Base-by-base conservation (phyloP, 2,888 invertebrate genomes). In the Caenorhabditis sulstoni region DNA sequence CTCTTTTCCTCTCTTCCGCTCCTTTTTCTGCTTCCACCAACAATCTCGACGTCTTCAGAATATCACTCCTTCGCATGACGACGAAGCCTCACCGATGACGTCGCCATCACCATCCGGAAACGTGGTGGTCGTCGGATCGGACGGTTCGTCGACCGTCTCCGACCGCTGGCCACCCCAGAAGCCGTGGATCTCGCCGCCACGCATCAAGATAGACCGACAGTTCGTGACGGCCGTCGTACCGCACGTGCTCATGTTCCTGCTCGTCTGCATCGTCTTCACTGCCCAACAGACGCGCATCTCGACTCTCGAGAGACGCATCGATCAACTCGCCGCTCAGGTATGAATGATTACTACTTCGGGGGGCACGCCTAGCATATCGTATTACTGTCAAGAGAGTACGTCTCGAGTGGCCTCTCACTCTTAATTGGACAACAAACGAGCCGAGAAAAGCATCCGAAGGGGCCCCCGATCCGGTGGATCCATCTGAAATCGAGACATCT, bases 81-180 rank as follows among this genome's bases (percentile, higher is more conserved):
- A 37, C 65, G 50, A 62, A 55, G 50, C 45, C 64, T 50, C 18
- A 18, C 58, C 61, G 52, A 67, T 79, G 75, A 70, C 75, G 23
- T 75, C 73, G n/a, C 64, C 76, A 49, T 58, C 76, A 50, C 59
- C 76, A 59, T 68, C 76, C 23, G 70, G 64, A 59, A 77, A 68
- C 44, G 68, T 68, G 50, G 61, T 78, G 55, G 71, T 78, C 58
- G 78, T 78, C 23, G 66, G 71, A 49, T 47, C 71, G 41, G 78
- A 78, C 52, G 78, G 78, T n/a, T 49, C 55, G 12, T 62, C 71
- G 18, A 50, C 47, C 52, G 57, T 73, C 18, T 61, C 66, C 16
- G 57, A 66, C 44, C 66, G 61, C 12, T 78, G 78, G 78, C 78
- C 78, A 20, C 78, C 78, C n/a, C 66, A 61, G 45, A 74, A 74